Evolutionary conservation across 2,113 vertebrate genomes (phyloP).

Genomic region (Thunnus thynnus): DNA sequence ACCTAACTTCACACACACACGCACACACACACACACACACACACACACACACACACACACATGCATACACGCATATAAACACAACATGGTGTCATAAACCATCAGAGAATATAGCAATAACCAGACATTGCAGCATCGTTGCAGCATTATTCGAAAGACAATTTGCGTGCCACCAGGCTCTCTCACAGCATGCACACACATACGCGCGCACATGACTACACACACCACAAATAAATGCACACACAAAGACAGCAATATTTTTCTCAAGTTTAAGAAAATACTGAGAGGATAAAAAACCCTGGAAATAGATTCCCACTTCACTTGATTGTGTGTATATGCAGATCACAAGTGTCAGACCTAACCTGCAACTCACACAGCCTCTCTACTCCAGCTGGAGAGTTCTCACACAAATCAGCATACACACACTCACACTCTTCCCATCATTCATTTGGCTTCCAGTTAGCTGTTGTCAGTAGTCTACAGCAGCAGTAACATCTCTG

Average conservation of each 20-base stretch:
- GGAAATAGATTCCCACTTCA: slow-evolving; percentile 7
- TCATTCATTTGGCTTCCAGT: slow-evolving; percentile 38
- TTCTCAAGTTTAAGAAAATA: slow-evolving; percentile 29
- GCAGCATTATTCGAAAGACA: slow-evolving; percentile 51
- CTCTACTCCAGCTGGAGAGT: slow-evolving; percentile 67
- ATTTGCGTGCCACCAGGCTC: slow-evolving; percentile 24
- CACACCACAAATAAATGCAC: slow-evolving; percentile 34
- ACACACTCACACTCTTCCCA: slow-evolving; percentile 16
- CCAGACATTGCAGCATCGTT: slow-evolving; percentile 62
- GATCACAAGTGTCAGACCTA: slow-evolving; percentile 41
- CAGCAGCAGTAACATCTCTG: slow-evolving; percentile 31
- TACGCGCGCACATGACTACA: not conserved
- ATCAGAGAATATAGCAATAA: slow-evolving; percentile 23
- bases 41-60: slow-evolving; percentile 6
- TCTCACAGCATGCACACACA: not conserved
- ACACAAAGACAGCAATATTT: slow-evolving; percentile 1
- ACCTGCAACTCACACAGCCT: slow-evolving; percentile 47
- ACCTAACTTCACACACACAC: slow-evolving; percentile 50
- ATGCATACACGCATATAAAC: not conserved
- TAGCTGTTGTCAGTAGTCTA: slow-evolving; percentile 27
- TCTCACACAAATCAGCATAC: slow-evolving; percentile 58
- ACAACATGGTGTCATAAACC: slow-evolving; percentile 40
- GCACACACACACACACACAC: slow-evolving; percentile 19
- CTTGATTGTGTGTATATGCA: not conserved
- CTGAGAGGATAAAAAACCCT: not conserved